phyloP scores from a whole-genome alignment of 2,888 invertebrate species.

The Siphlonurus alternatus region DNA sequence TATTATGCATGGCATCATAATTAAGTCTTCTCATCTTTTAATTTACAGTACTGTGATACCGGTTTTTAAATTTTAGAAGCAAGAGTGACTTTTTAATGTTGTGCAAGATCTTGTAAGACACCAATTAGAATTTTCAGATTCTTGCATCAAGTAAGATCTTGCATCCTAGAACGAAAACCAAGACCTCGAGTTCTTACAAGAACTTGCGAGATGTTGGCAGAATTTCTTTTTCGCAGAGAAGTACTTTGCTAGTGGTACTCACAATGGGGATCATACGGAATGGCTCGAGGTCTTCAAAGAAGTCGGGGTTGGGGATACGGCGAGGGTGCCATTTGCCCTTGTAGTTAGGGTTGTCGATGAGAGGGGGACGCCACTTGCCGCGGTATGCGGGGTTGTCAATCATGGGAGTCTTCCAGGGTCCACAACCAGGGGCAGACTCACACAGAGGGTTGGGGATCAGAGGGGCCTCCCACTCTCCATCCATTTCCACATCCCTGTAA shows the following conservation, averaged over 20 bases:
- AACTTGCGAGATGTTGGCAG: no score
- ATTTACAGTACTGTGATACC: no score
- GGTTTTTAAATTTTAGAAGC: no score
- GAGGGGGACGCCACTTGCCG: conserved; percentile 82
- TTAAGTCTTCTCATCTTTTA: no score
- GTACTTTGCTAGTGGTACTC: conserved; percentile 28
- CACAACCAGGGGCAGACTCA: conserved; percentile 69
- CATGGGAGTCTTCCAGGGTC: conserved; percentile 69
- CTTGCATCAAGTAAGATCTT: no score
- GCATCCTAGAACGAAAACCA: no score
- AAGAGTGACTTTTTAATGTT: no score
- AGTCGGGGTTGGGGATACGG: conserved; percentile 80
- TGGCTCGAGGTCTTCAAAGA: conserved; percentile 80
- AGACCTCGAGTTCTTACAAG: no score
- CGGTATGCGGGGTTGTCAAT: conserved; percentile 83
- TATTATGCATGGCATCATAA: no score
- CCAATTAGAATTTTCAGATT: no score
- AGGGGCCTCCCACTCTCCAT: conserved; percentile 97
- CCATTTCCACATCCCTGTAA: conserved; percentile 83
- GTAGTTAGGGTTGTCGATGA: conserved; percentile 85
- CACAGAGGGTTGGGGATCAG: conserved; percentile 81
- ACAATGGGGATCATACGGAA: conserved; percentile 82
- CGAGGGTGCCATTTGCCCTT: conserved; percentile 88
- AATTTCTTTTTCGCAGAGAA: no score
- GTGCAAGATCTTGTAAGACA: no score